Percentiles rank a stretch among this genome's conserved stretches.
Conservation (phyloP, 2,113 vertebrate species). For the Mesitornis unicolor region DNA sequence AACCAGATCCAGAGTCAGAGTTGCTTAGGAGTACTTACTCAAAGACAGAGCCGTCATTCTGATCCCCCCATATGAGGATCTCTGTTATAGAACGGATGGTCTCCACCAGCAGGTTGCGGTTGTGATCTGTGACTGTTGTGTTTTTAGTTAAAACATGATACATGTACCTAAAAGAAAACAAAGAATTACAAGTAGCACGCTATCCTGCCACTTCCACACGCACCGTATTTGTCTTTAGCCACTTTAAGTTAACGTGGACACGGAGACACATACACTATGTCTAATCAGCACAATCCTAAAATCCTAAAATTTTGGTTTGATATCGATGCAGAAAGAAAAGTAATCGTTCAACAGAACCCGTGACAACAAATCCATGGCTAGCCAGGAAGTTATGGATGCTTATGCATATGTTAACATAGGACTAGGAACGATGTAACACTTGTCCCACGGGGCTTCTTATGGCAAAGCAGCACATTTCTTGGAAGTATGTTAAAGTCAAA, state of each 20-base stretch:
- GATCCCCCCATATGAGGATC: constrained; percentile 98
- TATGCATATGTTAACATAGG: background rate
- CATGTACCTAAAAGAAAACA: constrained; percentile 82
- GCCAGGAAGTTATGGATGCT: background rate
- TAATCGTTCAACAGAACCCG: background rate
- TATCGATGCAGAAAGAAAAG: background rate
- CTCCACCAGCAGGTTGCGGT: constrained; percentile 95
- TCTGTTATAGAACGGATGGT: constrained; percentile 98
- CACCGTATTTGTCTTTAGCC: background rate
- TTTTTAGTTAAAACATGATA: constrained; percentile 96
- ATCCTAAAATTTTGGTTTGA: background rate
- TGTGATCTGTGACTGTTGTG: constrained; percentile 97
- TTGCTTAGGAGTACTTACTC: constrained; percentile 80
- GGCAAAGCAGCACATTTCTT: background rate
- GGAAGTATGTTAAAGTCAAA: background rate
- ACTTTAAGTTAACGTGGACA: background rate
- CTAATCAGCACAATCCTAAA: background rate
- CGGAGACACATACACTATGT: background rate
- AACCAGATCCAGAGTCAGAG: background rate
- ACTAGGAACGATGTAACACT: background rate
- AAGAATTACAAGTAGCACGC: background rate
- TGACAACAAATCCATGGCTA: background rate
- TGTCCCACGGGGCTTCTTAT: background rate
- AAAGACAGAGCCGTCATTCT: constrained; percentile 99
- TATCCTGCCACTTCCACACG: background rate